Base-by-base conservation (phyloP, 2,888 invertebrate species). In the Eumacrocentrus americanus region DNA sequence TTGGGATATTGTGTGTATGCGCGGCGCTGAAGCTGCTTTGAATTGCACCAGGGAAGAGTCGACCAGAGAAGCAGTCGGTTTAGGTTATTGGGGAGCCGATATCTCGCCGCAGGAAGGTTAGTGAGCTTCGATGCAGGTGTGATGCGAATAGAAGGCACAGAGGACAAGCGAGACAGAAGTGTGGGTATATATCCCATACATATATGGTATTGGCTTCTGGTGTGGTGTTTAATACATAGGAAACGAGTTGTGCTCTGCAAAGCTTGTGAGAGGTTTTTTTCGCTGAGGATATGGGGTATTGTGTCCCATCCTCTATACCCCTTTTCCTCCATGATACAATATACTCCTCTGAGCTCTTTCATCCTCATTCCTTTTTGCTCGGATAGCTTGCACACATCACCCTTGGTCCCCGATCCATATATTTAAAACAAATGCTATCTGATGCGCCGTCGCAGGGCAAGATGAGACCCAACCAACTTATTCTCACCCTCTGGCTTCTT, bases 341-440 rank as follows among this genome's bases (percentile, higher is more conserved):
- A 29, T 9, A 9, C 29, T n/a, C n/a, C n/a, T n/a, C n/a, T n/a
- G 40, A 23, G 34, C 47, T 14, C 46, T 42, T 34, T 29, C 62
- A 55, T 53, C 58, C 57, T 20, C 42, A 46, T 47, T 38, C 51
- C 51, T 42, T 12, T 25, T 42, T 16, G 23, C 34, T 44, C 5
- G 51, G 53, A 44, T 56, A 52, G 54, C 61, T 64, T 54, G 35
- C 57, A 56, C 63, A 53, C 70, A 64, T 62, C 64, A 67, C 62
- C 57, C 51, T 61, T 53, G 63, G 67, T 66, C 74, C 72, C 69
- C 73, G 74, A 77, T 77, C 79, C 78, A 79, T 80, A 79, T 78
- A 79, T 80, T 79, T 80, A 77, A 80, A 80, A 80, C 79, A 79
- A 80, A 79, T 79, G 78, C 75, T 78, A 80, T 79, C 78, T 78